Evolutionary conservation across 2,113 vertebrate species (phyloP).

Genomic region (Salvelinus fontinalis): DNA sequence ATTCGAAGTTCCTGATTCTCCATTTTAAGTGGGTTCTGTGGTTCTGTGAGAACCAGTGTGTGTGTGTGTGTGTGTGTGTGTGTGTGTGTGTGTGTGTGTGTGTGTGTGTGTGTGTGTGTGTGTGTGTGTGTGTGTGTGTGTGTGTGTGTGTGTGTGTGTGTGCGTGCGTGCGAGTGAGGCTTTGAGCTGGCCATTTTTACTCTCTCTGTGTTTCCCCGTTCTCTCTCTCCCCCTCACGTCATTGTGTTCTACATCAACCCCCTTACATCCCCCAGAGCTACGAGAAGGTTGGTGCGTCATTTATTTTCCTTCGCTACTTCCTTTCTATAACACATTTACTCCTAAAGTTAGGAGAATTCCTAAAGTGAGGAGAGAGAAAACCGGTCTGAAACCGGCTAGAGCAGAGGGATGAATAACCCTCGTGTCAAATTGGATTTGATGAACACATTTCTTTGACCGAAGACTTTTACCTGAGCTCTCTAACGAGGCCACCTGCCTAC

Average conservation of each 20-base stretch:
- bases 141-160: conserved; percentile 21
- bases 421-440: neutral
- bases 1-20: conserved; percentile 15
- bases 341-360: conserved; percentile 34
- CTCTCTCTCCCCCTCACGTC: conserved; percentile 97
- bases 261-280: conserved; percentile 99
- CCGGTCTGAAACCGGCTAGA: neutral
- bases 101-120: conserved; percentile 1
- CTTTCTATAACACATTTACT: conserved; percentile 62
- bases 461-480: conserved; percentile 41
- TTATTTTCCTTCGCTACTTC: conserved; percentile 87
- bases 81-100: neutral
- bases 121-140: conserved; percentile 9
- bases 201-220: conserved; percentile 99
- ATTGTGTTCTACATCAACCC: conserved; percentile 99
- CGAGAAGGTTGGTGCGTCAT: conserved; percentile 99
- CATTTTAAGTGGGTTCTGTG: conserved; percentile 40
- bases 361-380: conserved; percentile 25
- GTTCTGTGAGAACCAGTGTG: neutral
- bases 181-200: conserved; percentile 99
- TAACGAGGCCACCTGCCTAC: conserved; percentile 61
- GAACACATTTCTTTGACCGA: neutral
- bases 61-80: conserved; percentile 16
- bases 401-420: neutral
- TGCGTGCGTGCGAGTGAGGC: conserved; percentile 30